phyloP scores from a whole-genome alignment of 2,888 invertebrate genomes.

The Xylota sylvarum region DNA sequence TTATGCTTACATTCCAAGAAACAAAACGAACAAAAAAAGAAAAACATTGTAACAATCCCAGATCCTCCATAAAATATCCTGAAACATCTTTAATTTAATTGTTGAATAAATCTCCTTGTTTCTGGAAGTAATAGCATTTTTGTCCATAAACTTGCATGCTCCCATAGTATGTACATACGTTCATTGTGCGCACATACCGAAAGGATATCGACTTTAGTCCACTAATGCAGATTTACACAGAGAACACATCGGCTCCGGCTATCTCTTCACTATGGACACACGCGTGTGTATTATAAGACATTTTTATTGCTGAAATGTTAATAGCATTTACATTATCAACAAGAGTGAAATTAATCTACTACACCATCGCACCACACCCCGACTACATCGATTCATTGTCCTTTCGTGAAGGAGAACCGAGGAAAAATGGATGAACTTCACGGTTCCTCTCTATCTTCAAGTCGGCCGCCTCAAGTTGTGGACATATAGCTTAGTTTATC shows the following conservation, averaged over 20 bases:
- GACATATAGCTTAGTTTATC: slow-evolving; percentile 32
- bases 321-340: slow-evolving; percentile 59
- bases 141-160: slow-evolving; percentile 42
- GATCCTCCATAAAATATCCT: slow-evolving; percentile 31
- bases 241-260: slow-evolving; percentile 1
- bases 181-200: background rate
- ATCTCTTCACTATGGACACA: slow-evolving; percentile 8
- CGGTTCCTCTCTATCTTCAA: background rate
- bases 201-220: slow-evolving; percentile 24
- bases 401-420: background rate
- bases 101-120: slow-evolving; percentile 50
- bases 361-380: slow-evolving; percentile 11
- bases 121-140: slow-evolving; percentile 39
- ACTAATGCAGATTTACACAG: slow-evolving; percentile 32
- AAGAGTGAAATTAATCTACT: slow-evolving; percentile 56
- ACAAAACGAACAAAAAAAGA: background rate
- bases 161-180: background rate
- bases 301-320: slow-evolving; percentile 59
- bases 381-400: slow-evolving; percentile 23
- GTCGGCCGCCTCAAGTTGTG: background rate
- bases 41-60: background rate
- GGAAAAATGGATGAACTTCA: slow-evolving; percentile 14
- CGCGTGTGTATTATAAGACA: slow-evolving; percentile 24
- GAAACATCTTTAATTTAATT: slow-evolving; percentile 42
- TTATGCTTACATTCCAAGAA: background rate